Evolutionary conservation across 2,797 vertebrate species (phyloP), one percentile per base, ranked within the genome.

Genomic region (Xyrichtys novacula): DNA sequence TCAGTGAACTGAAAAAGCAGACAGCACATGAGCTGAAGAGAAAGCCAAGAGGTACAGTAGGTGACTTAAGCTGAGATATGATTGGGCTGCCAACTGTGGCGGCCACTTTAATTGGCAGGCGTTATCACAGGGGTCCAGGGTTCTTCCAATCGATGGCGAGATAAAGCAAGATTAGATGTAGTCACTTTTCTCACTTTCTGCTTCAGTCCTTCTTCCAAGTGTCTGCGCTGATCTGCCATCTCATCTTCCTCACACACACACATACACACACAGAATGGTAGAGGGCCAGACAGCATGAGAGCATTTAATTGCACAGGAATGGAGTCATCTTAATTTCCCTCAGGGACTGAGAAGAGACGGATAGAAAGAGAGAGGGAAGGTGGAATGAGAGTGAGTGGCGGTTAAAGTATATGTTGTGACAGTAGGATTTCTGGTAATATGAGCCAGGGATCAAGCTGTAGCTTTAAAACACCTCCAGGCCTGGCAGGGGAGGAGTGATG

Each of bases 281-380:
- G 23, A n/a, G 16, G 55, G 61, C 40, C 53, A 73, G 83, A 74
- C 81, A 76, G 74, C 52, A 69, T 62, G 62, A 69, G 56, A 63
- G 48, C 36, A 38, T 87, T 88, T 90, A 86, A 91, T 89, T 84
- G 70, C 80, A 74, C 65, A 69, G 80, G 75, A 83, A 85, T 80
- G 48, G 42, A 86, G 83, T 86, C 74, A 39, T 86, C 73, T 63
- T 82, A 68, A 90, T 88, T 86, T 85, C 77, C 87, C 71, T 73
- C 22, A 55, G 71, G 85, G 78, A 78, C 57, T 26, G 39, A 57
- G 43, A 53, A 73, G 57, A 34, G 40, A 59, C 44, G 65, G n/a
- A 61, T 49, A 40, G n/a, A 54, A 56, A 17, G 69, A 65, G 60
- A 14, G 38, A 22, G 20, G 25, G 43, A 25, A 7, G 11, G 12